Conservation (phyloP, 2,113 vertebrate genomes). For the Zeus faber region DNA sequence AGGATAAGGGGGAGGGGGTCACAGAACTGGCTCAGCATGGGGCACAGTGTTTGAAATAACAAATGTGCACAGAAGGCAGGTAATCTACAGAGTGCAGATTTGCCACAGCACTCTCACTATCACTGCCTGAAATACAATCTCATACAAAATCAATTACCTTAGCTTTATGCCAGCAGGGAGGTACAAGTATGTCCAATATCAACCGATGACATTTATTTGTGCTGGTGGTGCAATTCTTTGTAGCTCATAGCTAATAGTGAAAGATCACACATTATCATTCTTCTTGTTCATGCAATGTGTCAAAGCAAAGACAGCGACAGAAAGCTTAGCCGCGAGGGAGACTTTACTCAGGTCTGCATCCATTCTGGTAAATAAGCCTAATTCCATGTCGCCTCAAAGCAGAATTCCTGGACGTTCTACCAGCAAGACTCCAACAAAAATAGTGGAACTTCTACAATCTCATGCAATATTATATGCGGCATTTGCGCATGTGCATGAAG, state of each 20-base stretch:
- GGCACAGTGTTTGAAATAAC: background rate
- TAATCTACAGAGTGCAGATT: background rate
- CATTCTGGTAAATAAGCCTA: background rate
- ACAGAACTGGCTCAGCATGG: too few species aligned
- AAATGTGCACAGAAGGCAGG: slow-evolving; percentile 4
- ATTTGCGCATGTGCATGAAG: too few species aligned
- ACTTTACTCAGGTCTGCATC: too few species aligned
- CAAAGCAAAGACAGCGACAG: background rate
- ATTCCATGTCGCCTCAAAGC: too few species aligned
- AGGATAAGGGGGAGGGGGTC: too few species aligned
- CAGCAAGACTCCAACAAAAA: too few species aligned
- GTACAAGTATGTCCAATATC: slow-evolving; percentile 3
- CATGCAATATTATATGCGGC: too few species aligned
- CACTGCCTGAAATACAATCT: slow-evolving; percentile 27
- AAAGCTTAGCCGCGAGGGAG: background rate
- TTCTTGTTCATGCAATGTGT: slow-evolving; percentile 1
- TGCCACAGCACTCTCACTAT: slow-evolving; percentile 8
- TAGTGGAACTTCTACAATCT: too few species aligned
- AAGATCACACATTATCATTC: background rate
- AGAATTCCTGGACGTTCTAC: too few species aligned
- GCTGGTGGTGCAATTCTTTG: background rate
- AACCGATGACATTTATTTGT: slow-evolving; percentile 10
- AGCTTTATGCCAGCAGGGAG: background rate
- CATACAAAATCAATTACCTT: slow-evolving; percentile 34
- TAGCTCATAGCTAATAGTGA: too few species aligned